Conservation (phyloP, 2,888 invertebrate genomes). For the Pecten maximus region DNA sequence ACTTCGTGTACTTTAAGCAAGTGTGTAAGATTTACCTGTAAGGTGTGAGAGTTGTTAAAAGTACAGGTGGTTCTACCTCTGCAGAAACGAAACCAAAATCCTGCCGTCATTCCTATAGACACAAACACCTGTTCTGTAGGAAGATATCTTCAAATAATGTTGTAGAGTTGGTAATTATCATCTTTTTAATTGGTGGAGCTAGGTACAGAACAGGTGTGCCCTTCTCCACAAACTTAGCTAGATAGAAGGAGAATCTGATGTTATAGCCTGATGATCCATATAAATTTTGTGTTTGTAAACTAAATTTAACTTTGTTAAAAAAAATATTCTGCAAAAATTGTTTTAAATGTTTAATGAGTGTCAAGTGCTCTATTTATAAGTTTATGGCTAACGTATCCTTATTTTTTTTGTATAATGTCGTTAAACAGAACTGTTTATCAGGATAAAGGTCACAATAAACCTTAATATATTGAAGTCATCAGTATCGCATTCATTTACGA, state of each 20-base stretch:
- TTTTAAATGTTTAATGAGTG: too few species aligned
- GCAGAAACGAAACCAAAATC: not conserved
- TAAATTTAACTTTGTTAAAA: too few species aligned
- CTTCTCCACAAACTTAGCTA: not conserved
- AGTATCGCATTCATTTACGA: not conserved
- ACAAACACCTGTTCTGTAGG: not conserved
- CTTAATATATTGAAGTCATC: not conserved
- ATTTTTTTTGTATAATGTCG: too few species aligned
- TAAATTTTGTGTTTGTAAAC: too few species aligned
- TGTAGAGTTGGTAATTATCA: not conserved
- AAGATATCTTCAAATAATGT: not conserved
- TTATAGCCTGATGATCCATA: too few species aligned
- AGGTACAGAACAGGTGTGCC: not conserved
- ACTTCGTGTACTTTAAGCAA: not conserved
- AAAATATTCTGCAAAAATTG: too few species aligned
- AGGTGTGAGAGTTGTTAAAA: not conserved
- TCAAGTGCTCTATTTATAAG: too few species aligned
- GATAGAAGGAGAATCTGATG: not conserved
- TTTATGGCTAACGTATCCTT: too few species aligned
- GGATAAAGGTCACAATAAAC: not conserved
- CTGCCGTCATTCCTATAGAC: not conserved
- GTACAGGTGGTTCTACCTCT: not conserved
- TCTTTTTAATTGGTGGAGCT: not conserved
- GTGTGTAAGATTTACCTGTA: slow-evolving; percentile 20
- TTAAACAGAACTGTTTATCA: too few species aligned